Evolutionary conservation across 2,797 vertebrate genomes (phyloP).

Genomic region (Crotalus adamanteus): DNA sequence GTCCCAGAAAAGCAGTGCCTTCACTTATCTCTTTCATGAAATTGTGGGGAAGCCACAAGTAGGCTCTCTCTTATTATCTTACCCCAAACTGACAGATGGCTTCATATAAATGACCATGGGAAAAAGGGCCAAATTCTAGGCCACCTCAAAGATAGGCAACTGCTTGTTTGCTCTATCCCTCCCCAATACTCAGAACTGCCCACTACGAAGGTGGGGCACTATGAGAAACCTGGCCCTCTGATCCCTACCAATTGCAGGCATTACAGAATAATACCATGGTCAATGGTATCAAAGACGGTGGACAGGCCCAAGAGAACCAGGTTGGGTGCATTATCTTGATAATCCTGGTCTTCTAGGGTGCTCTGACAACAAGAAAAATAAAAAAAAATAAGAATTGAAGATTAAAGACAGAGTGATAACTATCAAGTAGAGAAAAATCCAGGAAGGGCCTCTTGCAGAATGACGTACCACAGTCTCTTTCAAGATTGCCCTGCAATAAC

Average conservation of each 20-base stretch:
- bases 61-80: neutral
- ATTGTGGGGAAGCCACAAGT: neutral
- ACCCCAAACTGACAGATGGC: neutral
- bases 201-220: neutral
- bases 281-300: neutral
- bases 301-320: no score
- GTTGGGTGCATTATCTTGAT: neutral
- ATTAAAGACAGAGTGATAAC: neutral
- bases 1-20: neutral
- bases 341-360: neutral
- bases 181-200: neutral
- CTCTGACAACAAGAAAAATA: neutral
- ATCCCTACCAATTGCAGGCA: neutral
- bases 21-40: neutral
- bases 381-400: neutral
- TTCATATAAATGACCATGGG: neutral
- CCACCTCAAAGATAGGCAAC: neutral
- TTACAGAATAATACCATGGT: neutral
- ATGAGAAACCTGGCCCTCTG: neutral
- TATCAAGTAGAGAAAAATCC: neutral
- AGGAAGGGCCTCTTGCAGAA: neutral
- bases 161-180: neutral
- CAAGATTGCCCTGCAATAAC: neutral
- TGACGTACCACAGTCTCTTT: neutral
- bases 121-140: neutral